Evolutionary conservation across 2,797 vertebrate species (phyloP), one percentile per base, ranked within the genome.

Genomic region (Brachyrhaphis roseni): DNA sequence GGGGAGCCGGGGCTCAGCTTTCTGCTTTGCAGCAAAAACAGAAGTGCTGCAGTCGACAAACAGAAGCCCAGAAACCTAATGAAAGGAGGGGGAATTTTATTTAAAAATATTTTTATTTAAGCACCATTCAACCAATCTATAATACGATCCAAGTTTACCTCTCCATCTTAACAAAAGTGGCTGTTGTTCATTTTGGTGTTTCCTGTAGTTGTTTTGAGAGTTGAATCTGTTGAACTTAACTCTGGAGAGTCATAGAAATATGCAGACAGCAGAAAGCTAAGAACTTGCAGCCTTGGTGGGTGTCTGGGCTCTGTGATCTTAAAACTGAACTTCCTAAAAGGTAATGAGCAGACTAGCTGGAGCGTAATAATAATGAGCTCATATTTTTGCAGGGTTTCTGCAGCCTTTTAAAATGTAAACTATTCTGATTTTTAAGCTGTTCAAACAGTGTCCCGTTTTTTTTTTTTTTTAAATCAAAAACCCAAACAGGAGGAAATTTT

Each of bases 21-120:
- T 91, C 28, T 84, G 88, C 85, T 75, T 72, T 76, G 81, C 88
- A 82, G 86, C 83, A 87, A 81, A 90, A 87, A 66, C 13, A 88
- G 84, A 94, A 90, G 8, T 89, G 88, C 86, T 91, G 82, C 18
- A 78, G 79, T 91, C 82, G 85, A 88, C 86, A 89, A 82, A 79
- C 51, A 26, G 10, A 55, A 57, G 77, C 75, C 72, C 31, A 57
- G 75, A 90, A 87, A 86, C 72, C 79, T 45, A 74, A 81, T 86
- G 87, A 79, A 84, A 45, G 20, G 57, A 82, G 26, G 46, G 45
- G 39, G 78, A 49, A 45, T 47, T 62, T 83, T 83, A 86, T 86
- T 81, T 81, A 66, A 39, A 62, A 80, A 89, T 8, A 51, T 8
- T 1, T 8, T 88, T 90, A 90, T 88, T 82, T 62, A 77, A 85